Evolutionary conservation across 2,113 vertebrate species (phyloP).

Genomic region (Prolemur simus): DNA sequence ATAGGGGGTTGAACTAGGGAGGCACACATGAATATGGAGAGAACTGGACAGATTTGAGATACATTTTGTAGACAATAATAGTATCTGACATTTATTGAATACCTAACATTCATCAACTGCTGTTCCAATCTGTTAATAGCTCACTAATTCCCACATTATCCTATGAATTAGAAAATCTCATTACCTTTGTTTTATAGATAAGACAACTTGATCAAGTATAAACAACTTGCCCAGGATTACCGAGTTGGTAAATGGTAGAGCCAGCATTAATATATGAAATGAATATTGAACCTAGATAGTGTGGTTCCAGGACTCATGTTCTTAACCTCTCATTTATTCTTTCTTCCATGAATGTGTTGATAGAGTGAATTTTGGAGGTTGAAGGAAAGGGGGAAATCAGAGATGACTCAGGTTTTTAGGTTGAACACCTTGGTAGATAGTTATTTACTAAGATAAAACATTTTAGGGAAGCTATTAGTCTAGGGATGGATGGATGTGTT

Average conservation of each 20-base stretch:
- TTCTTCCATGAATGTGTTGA: neutral
- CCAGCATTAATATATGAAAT: too few species aligned
- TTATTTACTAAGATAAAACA: constrained; percentile 19
- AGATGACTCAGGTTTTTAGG: neutral
- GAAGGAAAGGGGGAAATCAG: neutral
- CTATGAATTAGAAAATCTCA: neutral
- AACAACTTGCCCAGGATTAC: neutral
- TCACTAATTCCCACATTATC: neutral
- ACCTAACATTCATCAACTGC: neutral
- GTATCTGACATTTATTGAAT: neutral
- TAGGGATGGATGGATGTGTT: neutral
- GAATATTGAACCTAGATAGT: neutral
- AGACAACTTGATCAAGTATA: neutral
- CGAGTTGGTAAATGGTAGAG: neutral
- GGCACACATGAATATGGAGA: neutral
- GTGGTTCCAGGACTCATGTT: neutral
- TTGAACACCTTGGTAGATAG: neutral
- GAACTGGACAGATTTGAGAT: neutral
- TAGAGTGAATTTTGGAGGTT: neutral
- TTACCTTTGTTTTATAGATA: neutral
- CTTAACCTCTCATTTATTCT: neutral
- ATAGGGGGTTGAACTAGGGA: neutral
- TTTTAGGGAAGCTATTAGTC: neutral
- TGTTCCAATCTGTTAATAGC: neutral
- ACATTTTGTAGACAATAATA: neutral